These are phyloP conservation scores for Drosophila insularis DNA, from an alignment of 1,140 invertebrate species.

Conservation along the genomic window DNA sequence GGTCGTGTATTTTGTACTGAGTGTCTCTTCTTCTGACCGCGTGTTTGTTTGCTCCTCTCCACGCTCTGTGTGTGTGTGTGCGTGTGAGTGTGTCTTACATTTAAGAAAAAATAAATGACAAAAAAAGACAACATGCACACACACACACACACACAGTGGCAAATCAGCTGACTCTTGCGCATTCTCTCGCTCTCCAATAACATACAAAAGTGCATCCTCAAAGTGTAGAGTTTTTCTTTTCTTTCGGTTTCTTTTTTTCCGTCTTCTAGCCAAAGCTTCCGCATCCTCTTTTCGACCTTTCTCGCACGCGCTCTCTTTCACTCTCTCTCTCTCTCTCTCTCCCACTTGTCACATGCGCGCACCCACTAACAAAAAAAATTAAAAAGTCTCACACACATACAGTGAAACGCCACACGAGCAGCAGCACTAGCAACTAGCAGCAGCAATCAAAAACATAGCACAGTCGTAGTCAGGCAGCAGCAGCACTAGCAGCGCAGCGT, in stretches of 20 bases:
- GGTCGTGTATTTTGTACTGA: not conserved
- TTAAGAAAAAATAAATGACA: slow-evolving; percentile 15
- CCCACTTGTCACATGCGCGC: slow-evolving; percentile 59
- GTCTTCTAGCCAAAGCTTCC: slow-evolving; percentile 13
- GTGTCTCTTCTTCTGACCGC: slow-evolving; percentile 2
- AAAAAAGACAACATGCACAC: slow-evolving; percentile 24
- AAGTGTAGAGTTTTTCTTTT: slow-evolving; percentile 20
- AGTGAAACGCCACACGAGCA: not conserved
- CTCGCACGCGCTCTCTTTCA: slow-evolving; percentile 15
- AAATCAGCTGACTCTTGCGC: slow-evolving; percentile 59
- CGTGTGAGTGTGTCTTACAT: not conserved
- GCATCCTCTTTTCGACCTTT: slow-evolving; percentile 17
- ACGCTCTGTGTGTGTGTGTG: not conserved
- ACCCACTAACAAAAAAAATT: slow-evolving; percentile 34
- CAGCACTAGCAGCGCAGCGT: slow-evolving; percentile 50
- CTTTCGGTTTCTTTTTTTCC: slow-evolving; percentile 1
- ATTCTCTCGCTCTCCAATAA: slow-evolving; percentile 6
- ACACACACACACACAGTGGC: slow-evolving; percentile 14
- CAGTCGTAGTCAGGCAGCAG: slow-evolving; percentile 59
- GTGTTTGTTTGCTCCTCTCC: slow-evolving; percentile 5
- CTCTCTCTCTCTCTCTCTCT: slow-evolving; percentile 14
- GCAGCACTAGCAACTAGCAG: slow-evolving; percentile 36
- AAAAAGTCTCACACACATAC: slow-evolving; percentile 11
- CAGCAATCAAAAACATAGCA: slow-evolving; percentile 30
- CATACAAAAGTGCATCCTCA: slow-evolving; percentile 13